These are phyloP conservation scores for Scyliorhinus canicula DNA, from an alignment of 2,797 vertebrate species.

Conservation along the genomic window DNA sequence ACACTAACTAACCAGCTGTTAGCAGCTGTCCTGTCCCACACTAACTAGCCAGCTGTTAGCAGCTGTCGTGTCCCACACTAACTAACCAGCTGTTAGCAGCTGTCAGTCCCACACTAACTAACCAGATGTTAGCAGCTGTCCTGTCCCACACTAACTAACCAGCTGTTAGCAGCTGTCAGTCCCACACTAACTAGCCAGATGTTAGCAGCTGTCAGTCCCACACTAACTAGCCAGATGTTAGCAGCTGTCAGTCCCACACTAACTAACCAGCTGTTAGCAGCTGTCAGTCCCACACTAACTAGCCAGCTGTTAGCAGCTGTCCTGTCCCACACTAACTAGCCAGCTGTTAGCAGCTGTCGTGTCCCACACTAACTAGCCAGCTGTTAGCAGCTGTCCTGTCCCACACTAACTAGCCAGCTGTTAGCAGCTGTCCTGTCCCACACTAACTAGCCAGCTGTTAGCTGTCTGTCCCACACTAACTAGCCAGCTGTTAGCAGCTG, in stretches of 20 bases:
- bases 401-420: neutral
- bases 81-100: too few relatives aligned
- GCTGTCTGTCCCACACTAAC: neutral
- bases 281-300: neutral
- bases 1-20: neutral
- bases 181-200: neutral
- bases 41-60: neutral
- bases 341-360: too few relatives aligned
- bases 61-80: neutral
- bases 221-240: neutral
- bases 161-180: too few relatives aligned
- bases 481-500: too few relatives aligned
- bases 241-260: neutral
- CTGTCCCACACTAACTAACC: neutral
- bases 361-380: neutral
- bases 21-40: too few relatives aligned
- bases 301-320: too few relatives aligned
- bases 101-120: neutral
- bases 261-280: neutral
- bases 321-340: neutral
- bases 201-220: too few relatives aligned
- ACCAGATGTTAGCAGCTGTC: too few relatives aligned
- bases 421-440: too few relatives aligned
- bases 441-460: neutral
- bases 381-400: too few relatives aligned